Evolutionary conservation across 2,797 vertebrate species (phyloP), one percentile per base, ranked within the genome.

Genomic region (Sylvilagus floridanus): DNA sequence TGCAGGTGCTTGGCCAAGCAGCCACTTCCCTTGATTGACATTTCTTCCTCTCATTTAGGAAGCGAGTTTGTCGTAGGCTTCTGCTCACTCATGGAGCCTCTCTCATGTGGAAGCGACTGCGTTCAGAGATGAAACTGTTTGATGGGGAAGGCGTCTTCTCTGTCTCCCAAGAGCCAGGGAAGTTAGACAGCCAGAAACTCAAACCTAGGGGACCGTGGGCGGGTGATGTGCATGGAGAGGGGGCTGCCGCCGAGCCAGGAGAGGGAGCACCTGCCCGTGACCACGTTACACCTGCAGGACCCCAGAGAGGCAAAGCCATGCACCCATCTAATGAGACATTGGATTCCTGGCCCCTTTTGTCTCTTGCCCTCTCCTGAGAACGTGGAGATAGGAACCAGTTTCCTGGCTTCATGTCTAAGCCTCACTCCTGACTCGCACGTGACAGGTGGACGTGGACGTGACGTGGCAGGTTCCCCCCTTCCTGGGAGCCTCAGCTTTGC

Each of bases 281-380:
- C 30, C 7, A 26, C 57, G 13, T 73, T 24, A 47, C 28, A 57
- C 16, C 16, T 81, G 26, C 73, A 30, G 28, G 3, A n/a, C 13
- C 14, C 28, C 42, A 24, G 28, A 73, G 47, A 54, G 28, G 13
- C 24, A n/a, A 82, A 28, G 21, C n/a, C 19, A 50, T 0, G 37
- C 47, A 32, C 26, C 19, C 22, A 26, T n/a, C 10, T 79, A 54
- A 21, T 26, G 13, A 47, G 50, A 28, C 21, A 28, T 1, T 14
- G 24, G 12, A 32, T 1, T 28, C 1, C 5, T 26, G 28, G 8
- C 32, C 30, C 4, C 11, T 14, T 65, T 42, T 2, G 0, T 11
- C 76, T 57, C 32, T 63, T 17, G 30, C 17, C 30, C 65, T 52
- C 30, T 84, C 2, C 32, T 14, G 22, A 54, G 68, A 65, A 5